Evolutionary conservation across 1,140 invertebrate species (phyloP).

Genomic region (Lepidurus packardi): DNA sequence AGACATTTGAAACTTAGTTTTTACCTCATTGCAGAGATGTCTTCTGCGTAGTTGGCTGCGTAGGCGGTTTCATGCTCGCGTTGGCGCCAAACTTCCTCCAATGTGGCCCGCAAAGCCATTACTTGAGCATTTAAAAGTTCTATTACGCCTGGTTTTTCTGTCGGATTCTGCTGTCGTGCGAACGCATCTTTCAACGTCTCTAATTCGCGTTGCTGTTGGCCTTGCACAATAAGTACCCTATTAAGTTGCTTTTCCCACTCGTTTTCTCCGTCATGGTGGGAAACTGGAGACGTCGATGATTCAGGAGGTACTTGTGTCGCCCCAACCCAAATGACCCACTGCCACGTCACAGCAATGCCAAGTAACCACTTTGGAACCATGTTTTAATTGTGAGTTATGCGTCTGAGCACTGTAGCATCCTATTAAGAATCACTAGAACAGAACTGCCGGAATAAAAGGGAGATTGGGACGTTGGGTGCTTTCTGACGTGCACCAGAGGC

Average conservation of each 20-base stretch:
- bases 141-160: not conserved
- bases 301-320: not conserved
- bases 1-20: too few species aligned
- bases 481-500: too few species aligned
- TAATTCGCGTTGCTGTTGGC: not conserved
- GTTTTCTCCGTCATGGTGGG: not conserved
- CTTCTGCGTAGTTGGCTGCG: too few species aligned
- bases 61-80: not conserved
- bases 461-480: too few species aligned
- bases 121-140: not conserved
- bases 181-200: not conserved
- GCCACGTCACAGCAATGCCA: not conserved
- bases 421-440: too few species aligned
- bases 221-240: not conserved
- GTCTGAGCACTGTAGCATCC: too few species aligned
- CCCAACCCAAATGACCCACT: not conserved
- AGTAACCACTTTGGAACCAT: not conserved
- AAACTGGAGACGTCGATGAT: slow-evolving; percentile 9
- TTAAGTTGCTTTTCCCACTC: not conserved
- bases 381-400: not conserved
- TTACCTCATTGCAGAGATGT: too few species aligned
- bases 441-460: too few species aligned
- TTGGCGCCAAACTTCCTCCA: not conserved
- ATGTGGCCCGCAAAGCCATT: not conserved
- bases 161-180: not conserved